These are phyloP conservation scores for Coptodon bakossiorum DNA, from an alignment of 2,113 vertebrate species.

Conservation along the genomic window DNA sequence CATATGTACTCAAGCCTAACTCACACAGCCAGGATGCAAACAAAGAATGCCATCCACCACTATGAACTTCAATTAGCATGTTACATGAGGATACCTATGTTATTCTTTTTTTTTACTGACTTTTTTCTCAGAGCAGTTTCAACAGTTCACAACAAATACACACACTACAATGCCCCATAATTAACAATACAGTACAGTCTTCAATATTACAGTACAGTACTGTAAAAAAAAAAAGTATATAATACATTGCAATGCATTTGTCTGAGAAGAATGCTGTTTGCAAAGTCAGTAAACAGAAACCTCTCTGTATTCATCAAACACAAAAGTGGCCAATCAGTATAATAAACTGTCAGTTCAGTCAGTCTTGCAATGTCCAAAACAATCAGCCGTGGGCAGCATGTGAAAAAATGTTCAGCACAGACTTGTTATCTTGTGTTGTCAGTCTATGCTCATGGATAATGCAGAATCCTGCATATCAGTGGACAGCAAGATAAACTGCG, in stretches of 20 bases:
- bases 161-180: not conserved
- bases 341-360: conserved; percentile 3
- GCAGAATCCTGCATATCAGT: not conserved
- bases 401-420: conserved; percentile 1
- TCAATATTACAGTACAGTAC: not conserved
- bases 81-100: not conserved
- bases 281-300: not conserved
- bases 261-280: not conserved
- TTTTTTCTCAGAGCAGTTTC: not conserved
- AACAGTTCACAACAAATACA: not conserved
- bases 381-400: not conserved
- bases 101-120: accelerated
- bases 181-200: not conserved
- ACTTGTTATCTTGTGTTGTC: not conserved
- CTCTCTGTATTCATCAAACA: not conserved
- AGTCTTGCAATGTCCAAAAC: not conserved
- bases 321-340: not conserved
- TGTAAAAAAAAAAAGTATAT: not conserved
- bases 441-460: not conserved
- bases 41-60: not conserved
- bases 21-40: not conserved
- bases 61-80: not conserved
- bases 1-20: conserved; percentile 32
- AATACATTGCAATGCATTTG: not conserved
- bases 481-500: conserved; percentile 11